Base-by-base conservation (phyloP, 2,797 vertebrate species). In the Momotus momota region DNA sequence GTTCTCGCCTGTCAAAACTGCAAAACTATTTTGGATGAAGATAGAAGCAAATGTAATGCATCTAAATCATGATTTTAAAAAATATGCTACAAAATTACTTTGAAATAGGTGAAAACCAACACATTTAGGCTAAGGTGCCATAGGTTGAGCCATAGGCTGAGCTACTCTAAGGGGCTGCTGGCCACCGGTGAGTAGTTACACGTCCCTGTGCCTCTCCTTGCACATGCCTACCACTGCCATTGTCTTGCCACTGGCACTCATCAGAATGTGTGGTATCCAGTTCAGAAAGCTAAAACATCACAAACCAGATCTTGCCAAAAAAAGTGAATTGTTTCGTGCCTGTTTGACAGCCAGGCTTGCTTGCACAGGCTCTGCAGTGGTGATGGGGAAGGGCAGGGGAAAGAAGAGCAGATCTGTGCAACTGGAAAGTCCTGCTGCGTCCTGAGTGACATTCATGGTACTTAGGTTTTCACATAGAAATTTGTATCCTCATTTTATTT, bases 341-440 rank as follows among this genome's bases (percentile, higher is more conserved):
- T 1, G 13, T 65, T 31, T 41, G 35, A 64, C 55, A 71, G 4
- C 65, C 4, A 5, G 51, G 21, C 15, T 14, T 48, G 33, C 77
- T 66, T 21, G 3, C 35, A 9, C 11, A 0, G 8, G 54, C 54
- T 51, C 0, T 0, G 26, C 2, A 6, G 23, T 38, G 62, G 3
- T 0, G 0, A 17, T 66, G 72, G 51, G 67, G 33, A 75, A 17
- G 23, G 54, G 23, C 6, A 35, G 35, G 35, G 35, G 35, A 35
- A 35, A 35, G 35, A 8, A 35, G 35, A 35, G 35, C 35, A 35
- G 35, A 35, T 35, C 35, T 35, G 35, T 35, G 46, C 60, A 22
- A 1, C 38, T 45, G 23, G 8, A 45, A 54, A 81, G 57, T 49
- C 74, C 12, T 9, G 13, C 23, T 69, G 71, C 62, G 16, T 31